Evolutionary conservation across 2,888 invertebrate species (phyloP).

Genomic region (Gortyna flavago): DNA sequence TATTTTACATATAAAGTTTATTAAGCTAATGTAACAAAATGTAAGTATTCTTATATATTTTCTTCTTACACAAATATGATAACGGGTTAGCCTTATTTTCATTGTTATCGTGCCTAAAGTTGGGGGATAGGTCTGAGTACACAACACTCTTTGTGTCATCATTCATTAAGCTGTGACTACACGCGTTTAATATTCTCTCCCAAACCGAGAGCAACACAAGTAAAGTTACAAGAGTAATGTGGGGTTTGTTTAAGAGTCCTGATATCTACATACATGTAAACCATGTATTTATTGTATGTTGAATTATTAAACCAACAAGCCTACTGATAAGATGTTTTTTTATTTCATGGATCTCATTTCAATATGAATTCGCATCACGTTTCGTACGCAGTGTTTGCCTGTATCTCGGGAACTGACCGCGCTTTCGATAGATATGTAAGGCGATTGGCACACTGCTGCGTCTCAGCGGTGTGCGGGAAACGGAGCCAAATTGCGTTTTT

Average conservation of each 20-base stretch:
- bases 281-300: conserved; percentile 44
- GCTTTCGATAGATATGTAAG: conserved; percentile 50
- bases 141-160: conserved; percentile 58
- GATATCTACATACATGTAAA: conserved; percentile 43
- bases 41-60: conserved; percentile 10
- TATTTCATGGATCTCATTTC: conserved; percentile 60
- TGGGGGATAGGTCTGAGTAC: conserved; percentile 41
- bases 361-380: conserved; percentile 68
- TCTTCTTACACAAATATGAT: conserved; percentile 12
- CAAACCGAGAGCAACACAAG: conserved; percentile 33
- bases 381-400: conserved; percentile 61
- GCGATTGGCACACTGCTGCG: too few species aligned
- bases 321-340: conserved; percentile 62
- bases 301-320: conserved; percentile 66
- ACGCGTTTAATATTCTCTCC: conserved; percentile 45
- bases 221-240: conserved; percentile 48
- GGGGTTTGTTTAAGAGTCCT: conserved; percentile 38
- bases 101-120: conserved; percentile 32
- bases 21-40: conserved; percentile 5
- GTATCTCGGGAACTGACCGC: conserved; percentile 46
- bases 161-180: conserved; percentile 57
- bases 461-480: too few species aligned
- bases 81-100: conserved; percentile 14
- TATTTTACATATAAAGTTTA: conserved; percentile 28
- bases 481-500: too few species aligned